These are phyloP conservation scores for Ammodytes dubius DNA, from an alignment of 2,113 vertebrate species.

Conservation along the genomic window DNA sequence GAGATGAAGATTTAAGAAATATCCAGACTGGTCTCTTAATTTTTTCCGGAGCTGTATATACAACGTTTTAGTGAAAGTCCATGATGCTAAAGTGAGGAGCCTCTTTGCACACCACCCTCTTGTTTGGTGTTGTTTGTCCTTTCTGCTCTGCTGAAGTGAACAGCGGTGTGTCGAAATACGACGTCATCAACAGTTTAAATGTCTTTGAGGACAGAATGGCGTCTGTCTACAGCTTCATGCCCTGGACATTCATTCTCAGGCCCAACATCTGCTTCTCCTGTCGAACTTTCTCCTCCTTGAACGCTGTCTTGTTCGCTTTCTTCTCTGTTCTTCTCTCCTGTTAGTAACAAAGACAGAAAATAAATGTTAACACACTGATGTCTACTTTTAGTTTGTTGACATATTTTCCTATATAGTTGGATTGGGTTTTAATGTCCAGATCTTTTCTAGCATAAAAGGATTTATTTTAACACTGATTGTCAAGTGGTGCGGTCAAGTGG, in stretches of 20 bases:
- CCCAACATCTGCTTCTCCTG: constrained; percentile 94
- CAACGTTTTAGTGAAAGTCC: no score
- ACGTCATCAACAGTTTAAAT: not conserved
- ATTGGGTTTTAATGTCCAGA: not conserved
- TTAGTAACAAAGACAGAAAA: not conserved
- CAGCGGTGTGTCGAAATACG: not conserved
- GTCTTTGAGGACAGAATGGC: constrained; percentile 1
- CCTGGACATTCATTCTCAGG: constrained; percentile 90
- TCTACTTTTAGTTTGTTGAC: not conserved
- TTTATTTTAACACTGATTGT: not conserved
- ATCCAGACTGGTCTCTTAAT: no score
- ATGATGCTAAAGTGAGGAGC: not conserved
- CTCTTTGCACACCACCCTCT: not conserved
- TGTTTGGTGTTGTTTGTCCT: not conserved
- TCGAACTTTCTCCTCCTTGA: constrained; percentile 91
- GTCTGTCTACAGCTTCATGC: constrained; percentile 88
- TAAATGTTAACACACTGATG: not conserved
- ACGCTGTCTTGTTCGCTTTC: constrained; percentile 92
- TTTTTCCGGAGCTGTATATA: no score
- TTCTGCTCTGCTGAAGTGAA: not conserved
- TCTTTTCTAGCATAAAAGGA: not conserved
- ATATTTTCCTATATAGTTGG: not conserved
- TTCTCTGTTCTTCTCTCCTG: constrained; percentile 95
- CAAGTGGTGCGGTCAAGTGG: no score
- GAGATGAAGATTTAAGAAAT: no score